Evolutionary conservation across 2,113 vertebrate species (phyloP).

Genomic region (Varanus komodoensis): DNA sequence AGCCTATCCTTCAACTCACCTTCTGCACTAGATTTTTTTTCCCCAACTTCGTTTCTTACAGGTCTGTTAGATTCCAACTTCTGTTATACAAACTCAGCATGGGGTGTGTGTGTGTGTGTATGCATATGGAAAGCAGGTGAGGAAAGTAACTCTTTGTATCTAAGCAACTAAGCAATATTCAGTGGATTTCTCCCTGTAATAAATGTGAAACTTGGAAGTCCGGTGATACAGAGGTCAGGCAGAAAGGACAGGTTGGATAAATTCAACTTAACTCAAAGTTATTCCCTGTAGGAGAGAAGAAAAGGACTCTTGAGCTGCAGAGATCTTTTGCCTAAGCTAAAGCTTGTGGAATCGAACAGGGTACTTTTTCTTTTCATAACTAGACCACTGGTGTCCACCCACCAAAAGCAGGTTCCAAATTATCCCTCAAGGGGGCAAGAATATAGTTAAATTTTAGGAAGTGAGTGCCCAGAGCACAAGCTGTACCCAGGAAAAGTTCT

Average conservation of each 20-base stretch:
- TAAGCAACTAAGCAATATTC: constrained; percentile 66
- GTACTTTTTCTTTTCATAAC: too few species aligned
- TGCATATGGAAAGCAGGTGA: constrained; percentile 59
- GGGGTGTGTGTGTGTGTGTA: constrained; percentile 7
- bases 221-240: constrained; percentile 67
- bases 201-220: constrained; percentile 65
- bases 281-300: not conserved
- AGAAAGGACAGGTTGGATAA: constrained; percentile 36
- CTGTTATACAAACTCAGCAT: too few species aligned
- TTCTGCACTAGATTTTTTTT: too few species aligned
- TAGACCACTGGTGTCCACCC: too few species aligned
- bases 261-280: not conserved
- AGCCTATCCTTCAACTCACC: too few species aligned
- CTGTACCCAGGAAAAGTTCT: too few species aligned
- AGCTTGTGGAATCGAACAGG: not conserved
- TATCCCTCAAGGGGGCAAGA: not conserved
- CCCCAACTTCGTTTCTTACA: too few species aligned
- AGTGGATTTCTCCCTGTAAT: constrained; percentile 71
- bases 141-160: constrained; percentile 73
- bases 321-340: not conserved
- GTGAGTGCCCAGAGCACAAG: not conserved
- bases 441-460: not conserved
- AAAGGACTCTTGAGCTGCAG: not conserved
- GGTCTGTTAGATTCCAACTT: too few species aligned
- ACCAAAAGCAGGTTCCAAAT: too few species aligned